phyloP scores from a whole-genome alignment of 2,797 vertebrate genomes.

The Okamejei kenojei region DNA sequence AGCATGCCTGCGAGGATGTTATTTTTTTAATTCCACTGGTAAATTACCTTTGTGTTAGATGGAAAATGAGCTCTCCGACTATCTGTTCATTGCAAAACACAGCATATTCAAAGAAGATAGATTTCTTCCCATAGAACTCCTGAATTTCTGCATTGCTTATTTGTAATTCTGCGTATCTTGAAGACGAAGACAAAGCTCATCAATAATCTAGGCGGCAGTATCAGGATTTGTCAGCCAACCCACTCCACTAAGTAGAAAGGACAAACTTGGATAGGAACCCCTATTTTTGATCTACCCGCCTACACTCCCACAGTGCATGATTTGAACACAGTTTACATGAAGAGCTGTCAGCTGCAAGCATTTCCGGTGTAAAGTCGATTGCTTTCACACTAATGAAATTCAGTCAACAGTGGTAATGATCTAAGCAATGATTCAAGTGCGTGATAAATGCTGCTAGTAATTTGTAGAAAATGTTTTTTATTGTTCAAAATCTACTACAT shows the following conservation, averaged over 20 bases:
- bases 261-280: neutral
- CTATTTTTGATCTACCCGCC: slow-evolving; percentile 19
- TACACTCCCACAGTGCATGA: neutral
- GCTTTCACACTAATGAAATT: neutral
- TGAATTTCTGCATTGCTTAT: neutral
- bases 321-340: neutral
- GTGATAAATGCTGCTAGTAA: neutral
- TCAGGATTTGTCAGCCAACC: neutral
- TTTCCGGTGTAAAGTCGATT: neutral
- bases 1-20: neutral
- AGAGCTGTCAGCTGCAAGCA: neutral
- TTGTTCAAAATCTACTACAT: neutral
- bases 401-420: neutral
- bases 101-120: neutral
- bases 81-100: neutral
- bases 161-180: neutral
- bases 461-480: neutral
- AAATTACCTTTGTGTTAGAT: neutral
- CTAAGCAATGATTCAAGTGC: neutral
- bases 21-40: neutral
- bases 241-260: neutral
- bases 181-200: neutral
- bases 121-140: neutral
- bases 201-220: neutral
- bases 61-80: neutral